phyloP scores from a whole-genome alignment of 2,888 invertebrate genomes.

The Caenorhabditis macrosperma region DNA sequence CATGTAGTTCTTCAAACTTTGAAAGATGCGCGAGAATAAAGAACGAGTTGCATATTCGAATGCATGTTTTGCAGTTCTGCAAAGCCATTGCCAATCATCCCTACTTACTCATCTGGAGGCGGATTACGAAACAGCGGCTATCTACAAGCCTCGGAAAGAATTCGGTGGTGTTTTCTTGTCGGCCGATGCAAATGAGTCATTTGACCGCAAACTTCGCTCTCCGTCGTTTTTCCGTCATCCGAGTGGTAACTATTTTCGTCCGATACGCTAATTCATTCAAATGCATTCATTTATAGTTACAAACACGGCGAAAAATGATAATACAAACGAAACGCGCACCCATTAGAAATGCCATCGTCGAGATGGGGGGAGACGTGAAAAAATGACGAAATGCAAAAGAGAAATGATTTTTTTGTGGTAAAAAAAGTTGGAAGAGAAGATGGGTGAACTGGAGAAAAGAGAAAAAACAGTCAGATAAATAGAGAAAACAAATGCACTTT shows the following conservation, averaged over 20 bases:
- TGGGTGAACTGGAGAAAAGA: not conserved
- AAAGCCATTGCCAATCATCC: not conserved
- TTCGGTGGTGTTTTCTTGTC: constrained; percentile 2
- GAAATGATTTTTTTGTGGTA: not conserved
- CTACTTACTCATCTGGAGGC: constrained; percentile 4
- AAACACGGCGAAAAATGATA: constrained; percentile 34
- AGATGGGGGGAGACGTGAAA: not conserved
- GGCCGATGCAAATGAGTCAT: constrained; percentile 47
- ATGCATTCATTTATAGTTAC: constrained; percentile 55
- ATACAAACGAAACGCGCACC: constrained; percentile 8
- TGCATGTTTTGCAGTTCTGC: not conserved
- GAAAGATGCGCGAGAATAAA: too few species aligned
- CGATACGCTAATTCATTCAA: constrained; percentile 31
- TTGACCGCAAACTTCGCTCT: constrained; percentile 4
- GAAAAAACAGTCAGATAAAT: constrained; percentile 5
- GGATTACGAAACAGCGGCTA: constrained; percentile 37
- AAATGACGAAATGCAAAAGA: constrained; percentile 1
- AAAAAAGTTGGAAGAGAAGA: not conserved
- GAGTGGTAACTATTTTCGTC: not conserved
- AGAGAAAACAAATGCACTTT: not conserved
- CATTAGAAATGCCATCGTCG: not conserved
- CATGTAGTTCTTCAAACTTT: too few species aligned
- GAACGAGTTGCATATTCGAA: not conserved
- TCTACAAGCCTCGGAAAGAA: constrained; percentile 7
- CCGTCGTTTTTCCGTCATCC: not conserved